Base-by-base conservation (phyloP, 2,888 invertebrate species). In the Anaspis maculata region DNA sequence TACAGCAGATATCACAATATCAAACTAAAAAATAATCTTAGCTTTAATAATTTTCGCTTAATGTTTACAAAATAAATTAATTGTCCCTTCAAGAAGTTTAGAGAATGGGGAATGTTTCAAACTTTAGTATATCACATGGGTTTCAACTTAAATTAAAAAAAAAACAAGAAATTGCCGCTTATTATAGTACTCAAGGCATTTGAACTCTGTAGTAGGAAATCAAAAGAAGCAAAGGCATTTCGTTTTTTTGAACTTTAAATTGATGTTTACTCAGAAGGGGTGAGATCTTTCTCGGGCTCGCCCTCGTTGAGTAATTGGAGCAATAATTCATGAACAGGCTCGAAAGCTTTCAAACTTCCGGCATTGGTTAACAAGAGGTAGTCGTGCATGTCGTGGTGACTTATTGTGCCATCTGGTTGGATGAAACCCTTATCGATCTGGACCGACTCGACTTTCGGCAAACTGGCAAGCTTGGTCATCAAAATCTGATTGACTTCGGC, bases 311-410 rank as follows among this genome's bases (percentile, higher is more conserved):
- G 68, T 51, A 88, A 73, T 64, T 87, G 86, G 42, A 79, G 72
- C 12, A 88, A 67, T 42, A 88, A 70, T 63, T 88, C 87, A 62
- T 84, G 77, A 29, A 89, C 79, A 12, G 87, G 85, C 65, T 86
- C 86, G 63, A 89, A 88, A 6, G 85, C 83, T 66, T 90, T 90
- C 55, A 78, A 75, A 63, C 88, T 88, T 32, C 91, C 92, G 29
- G 81, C 76, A 65, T 85, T 84, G 2, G 89, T 90, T 38, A 90
- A 73, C 57, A 89, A 83, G 29, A 91, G 74, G 65, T 89, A 94
- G 66, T 94, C 92, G 59, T 86, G 83, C 87, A 94, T 87, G 60
- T 92, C 91, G 56, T 83, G 83, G 57, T 87, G 88, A 58, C 84
- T 85, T 37, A 92, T 89, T 25, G 78, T 76, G 2, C 87, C 84